Evolutionary conservation across 2,113 vertebrate species (phyloP).

Genomic region (Dermatemys mawii): DNA sequence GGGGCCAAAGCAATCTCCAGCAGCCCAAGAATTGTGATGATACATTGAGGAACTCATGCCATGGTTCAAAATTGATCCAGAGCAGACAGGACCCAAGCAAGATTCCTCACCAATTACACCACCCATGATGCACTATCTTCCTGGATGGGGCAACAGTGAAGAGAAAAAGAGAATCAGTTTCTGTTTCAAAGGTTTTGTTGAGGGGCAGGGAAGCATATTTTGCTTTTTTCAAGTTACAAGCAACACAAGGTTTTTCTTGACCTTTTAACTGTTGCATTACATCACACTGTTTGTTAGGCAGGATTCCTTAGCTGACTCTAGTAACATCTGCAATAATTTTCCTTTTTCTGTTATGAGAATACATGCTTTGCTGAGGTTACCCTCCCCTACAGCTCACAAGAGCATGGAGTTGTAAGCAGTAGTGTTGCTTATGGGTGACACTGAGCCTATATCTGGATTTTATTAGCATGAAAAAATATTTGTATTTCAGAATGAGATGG

Average conservation of each 20-base stretch:
- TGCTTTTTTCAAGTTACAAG: background rate
- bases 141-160: too few relatives aligned
- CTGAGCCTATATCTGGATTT: background rate
- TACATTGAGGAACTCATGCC: too few relatives aligned
- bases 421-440: background rate
- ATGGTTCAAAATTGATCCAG: too few relatives aligned
- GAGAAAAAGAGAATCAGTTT: too few relatives aligned
- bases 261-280: background rate
- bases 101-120: too few relatives aligned
- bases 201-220: background rate
- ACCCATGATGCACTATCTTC: too few relatives aligned
- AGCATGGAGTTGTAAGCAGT: background rate
- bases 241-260: background rate
- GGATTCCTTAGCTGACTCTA: background rate
- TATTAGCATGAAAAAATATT: background rate
- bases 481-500: background rate
- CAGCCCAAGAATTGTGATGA: too few relatives aligned
- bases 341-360: background rate
- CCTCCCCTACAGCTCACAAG: background rate
- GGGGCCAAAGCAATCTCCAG: too few relatives aligned
- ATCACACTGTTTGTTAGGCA: background rate
- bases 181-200: too few relatives aligned
- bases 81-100: too few relatives aligned
- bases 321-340: background rate
- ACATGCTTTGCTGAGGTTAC: background rate